Base-by-base conservation (phyloP, 2,888 invertebrate species). In the Dicycla oo region DNA sequence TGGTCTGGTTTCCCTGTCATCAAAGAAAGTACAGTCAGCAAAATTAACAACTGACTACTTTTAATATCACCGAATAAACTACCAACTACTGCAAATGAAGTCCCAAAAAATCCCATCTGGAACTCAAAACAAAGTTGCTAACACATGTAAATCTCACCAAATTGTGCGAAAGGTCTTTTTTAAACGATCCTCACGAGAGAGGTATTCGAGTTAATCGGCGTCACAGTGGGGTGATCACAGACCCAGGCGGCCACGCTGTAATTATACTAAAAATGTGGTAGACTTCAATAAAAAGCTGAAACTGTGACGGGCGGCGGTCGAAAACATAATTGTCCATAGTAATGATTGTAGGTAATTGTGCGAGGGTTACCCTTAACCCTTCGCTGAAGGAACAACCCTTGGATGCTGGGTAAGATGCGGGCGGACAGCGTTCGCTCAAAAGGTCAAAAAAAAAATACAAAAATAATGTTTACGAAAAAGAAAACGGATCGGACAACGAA, bases 311-410 rank as follows among this genome's bases (percentile, higher is more conserved):
- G 87, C 87, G 88, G 89, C 88, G 93, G 93, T 91, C 91, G 91
- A 91, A 91, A 91, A 93, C 93, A 94, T 94, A 94, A 95, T 94
- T 93, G 94, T 94, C 91, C 90, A 93, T 93, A 91, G 94, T 95
- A 94, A 95, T 94, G 93, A 95, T 95, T 94, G 95, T 94, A 93
- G 94, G 93, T 95, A 95, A 95, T 95, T 95, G 94, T 91, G 87
- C 89, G 89, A 86, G 94, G 93, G 91, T 87, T 89, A 87, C 92
- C 93, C 92, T 93, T 93, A 92, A 94, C 94, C 95, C 95, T 93
- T 92, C 87, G 87, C 83, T 84, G 91, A 91, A 94, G 94, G 91
- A 93, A 87, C 86, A 81, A 72, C 86, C 90, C 89, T 91, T 87
- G 75, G 75, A 69, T 54, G 74, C 73, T 84, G 82, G 49, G 47